A percentile compares a stretch with the other conserved stretches of the same genome.
Conservation (phyloP, 2,888 invertebrate species). For the Habroteleia sp. region DNA sequence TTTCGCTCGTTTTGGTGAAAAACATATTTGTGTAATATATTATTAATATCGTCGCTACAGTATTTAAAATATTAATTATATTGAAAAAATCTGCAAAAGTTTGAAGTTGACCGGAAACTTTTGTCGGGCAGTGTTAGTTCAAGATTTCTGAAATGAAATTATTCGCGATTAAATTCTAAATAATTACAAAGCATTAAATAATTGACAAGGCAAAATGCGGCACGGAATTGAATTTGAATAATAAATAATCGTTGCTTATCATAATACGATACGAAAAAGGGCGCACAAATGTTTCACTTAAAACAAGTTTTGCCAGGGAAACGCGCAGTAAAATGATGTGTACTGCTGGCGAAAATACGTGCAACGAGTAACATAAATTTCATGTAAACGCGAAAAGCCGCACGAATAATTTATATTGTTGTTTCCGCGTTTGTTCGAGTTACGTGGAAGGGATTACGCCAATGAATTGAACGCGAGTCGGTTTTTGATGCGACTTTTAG, state of each 20-base stretch:
- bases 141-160: no score
- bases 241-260: conserved; percentile 28
- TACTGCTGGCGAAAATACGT: conserved; percentile 31
- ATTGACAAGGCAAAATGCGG: conserved; percentile 9
- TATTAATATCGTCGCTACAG: no score
- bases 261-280: conserved; percentile 29
- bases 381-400: conserved; percentile 23
- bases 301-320: conserved; percentile 20
- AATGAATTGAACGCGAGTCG: conserved; percentile 15
- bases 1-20: no score
- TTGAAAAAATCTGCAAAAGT: no score
- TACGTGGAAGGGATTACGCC: neutral
- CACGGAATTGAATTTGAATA: conserved; percentile 26
- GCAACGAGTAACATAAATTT: conserved; percentile 37
- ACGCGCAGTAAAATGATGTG: conserved; percentile 41
- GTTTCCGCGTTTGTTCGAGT: conserved; percentile 19
- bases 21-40: no score
- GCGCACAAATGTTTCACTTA: conserved; percentile 18
- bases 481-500: conserved; percentile 4
- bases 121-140: no score
- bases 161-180: neutral
- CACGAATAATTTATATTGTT: conserved; percentile 39
- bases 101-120: no score
- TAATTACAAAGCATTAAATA: conserved; percentile 13
- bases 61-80: no score